Evolutionary conservation across 2,113 vertebrate genomes (phyloP), one percentile per base, ranked within the genome.

Genomic region (Glaucomys volans): DNA sequence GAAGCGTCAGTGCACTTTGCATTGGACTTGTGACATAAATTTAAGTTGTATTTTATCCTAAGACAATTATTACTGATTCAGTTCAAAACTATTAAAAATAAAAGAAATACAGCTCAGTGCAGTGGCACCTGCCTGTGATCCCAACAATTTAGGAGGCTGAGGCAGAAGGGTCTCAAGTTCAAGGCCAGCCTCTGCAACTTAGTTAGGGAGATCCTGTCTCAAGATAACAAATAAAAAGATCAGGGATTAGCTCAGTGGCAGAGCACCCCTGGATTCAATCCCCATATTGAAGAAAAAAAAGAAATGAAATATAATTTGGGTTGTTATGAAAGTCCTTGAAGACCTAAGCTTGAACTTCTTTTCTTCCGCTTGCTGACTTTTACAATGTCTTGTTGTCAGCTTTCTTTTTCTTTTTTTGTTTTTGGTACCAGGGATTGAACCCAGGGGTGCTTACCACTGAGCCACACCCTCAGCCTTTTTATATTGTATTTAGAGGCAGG

Each of bases 1-100:
- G 64, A 97, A 94, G 81, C 89, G 30, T 26, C 47, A 40, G 57
- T 74, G 30, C 7, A 75, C 57, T 95, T 94, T 96, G 24, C 32
- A 71, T 79, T 72, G 88, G 85, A 71, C 28, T 35, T 96, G 80
- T 35, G 44, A 83, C 57, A 94, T 89, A 94, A 95, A 47, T 81
- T 62, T 40, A 81, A 88, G n/a, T 71, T 14, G 42, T 91, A 28
- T 82, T 54, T 89, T 75, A 80, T 64, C 59, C 74, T 86, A 32
- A 86, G 81, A 47, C 76, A n/a, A 71, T 69, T 67, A 75, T 8
- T 71, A 40, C 52, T 67, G 66, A 64, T 75, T 86, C 62, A 80
- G n/a, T 81, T 91, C 66, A 74, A 30, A 81, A 64, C 50, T 77
- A 62, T 72, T 37, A 81, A 72, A 8, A 92, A 40, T 32, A 81